Base-by-base conservation (phyloP, 2,113 vertebrate species). In the Struthio camelus region DNA sequence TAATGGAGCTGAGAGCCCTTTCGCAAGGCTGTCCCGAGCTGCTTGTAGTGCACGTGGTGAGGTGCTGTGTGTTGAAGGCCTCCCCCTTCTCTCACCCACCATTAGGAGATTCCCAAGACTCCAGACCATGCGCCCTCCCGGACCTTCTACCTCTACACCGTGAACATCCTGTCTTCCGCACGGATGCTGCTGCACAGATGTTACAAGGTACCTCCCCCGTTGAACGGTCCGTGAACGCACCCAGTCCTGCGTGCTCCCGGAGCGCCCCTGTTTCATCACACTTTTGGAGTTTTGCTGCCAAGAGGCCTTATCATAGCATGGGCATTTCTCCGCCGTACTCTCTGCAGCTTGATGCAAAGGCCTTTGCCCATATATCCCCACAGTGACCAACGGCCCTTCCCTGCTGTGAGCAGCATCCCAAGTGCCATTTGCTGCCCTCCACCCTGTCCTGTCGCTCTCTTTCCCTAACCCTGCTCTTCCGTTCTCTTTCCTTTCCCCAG, bases 51-150 rank as follows among this genome's bases (percentile, higher is more conserved):
- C 44, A 13, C 7, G 2, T 4, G n/a, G n/a, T 27, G 44, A 11
- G 4, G 3, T 34, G 58, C 46, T 4, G 83, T 50, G 1, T 1
- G 8, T 23, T 30, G 32, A 38, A 7, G 13, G 3, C 61, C 51
- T 46, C 27, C 34, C 48, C 7, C 44, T 32, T 3, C 28, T 78
- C 56, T 58, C 38, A 25, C 77, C 87, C 70, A 40, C 73, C 25
- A 36, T 40, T 79, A 99, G 99, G 99, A 99, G 98, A 98, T 99
- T 93, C 99, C 99, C 34, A 99, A 99, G 97, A 99, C 99, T 0
- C 99, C 99, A 0, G 99, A 99, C 96, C 99, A 99, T 3, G 99
- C 99, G 2, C 99, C 99, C 1, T 99, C 99, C 64, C 98, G 99
- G 67, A 99, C 99, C 30, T 99, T 99, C 97, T 99, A 99, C 97